Evolutionary conservation across 2,113 vertebrate species (phyloP), one percentile per base, ranked within the genome.

Genomic region (Macrotis lagotis): DNA sequence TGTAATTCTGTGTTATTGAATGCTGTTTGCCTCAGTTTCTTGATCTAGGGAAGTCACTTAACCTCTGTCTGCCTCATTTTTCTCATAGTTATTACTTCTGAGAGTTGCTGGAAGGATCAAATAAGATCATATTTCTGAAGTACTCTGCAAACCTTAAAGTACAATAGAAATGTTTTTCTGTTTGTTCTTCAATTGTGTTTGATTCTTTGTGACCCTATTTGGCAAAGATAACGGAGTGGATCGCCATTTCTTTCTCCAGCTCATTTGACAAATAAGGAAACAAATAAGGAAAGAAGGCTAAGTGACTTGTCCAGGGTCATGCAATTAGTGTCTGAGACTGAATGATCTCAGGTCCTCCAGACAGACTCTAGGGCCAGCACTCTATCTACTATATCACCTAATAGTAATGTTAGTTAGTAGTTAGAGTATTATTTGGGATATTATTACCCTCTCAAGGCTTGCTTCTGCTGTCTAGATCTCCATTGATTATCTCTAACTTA

Each of bases 241-340:
- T 44, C 44, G 37, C n/a, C 37, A 44, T 83, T 44, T 83, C 66
- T 6, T 94, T 91, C 51, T 93, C 16, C 90, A 52, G 0, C 25
- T 8, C 16, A 52, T 47, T 89, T 91, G 89, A 94, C 24, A 93
- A 44, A 93, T 89, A 28, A 90, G 8, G 48, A 93, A 37, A 94
- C 24, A 93, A 44, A 93, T 89, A 28, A 90, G 8, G 48, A 93
- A 37, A 10, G 50, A 10, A 7, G 50, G 93, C 74, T 25, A 91
- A 92, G 48, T 97, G 44, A 91, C 88, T 90, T 55, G 28, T 51
- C 37, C 59, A 74, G 59, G 91, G 37, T 66, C 49, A 55, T 25
- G 48, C 51, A 93, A 50, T 11, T 93, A 91, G 51, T 31, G 24
- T 48, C 91, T 83, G 91, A 91, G 92, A 24, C 22, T 94, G 52